These are phyloP conservation scores for Fregetta grallaria DNA, from an alignment of 2,113 vertebrate species.

Conservation along the genomic window DNA sequence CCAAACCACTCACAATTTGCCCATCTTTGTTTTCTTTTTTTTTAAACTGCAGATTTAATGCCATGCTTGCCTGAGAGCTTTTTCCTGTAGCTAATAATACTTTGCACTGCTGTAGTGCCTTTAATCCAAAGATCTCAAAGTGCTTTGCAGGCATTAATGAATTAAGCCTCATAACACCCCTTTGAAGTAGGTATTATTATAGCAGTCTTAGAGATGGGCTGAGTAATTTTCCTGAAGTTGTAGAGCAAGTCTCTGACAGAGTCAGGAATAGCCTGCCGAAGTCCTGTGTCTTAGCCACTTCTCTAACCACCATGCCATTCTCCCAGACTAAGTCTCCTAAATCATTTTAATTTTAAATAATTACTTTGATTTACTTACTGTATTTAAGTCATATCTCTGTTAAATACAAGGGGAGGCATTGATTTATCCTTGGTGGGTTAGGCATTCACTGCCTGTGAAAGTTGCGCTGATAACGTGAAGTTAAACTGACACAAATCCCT, in stretches of 20 bases:
- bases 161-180: constrained; percentile 61
- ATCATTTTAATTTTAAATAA: constrained; percentile 66
- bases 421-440: constrained; percentile 47
- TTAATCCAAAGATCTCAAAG: constrained; percentile 64
- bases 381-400: constrained; percentile 46
- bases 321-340: constrained; percentile 36
- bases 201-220: constrained; percentile 49
- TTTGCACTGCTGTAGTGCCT: constrained; percentile 41
- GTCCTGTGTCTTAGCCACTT: neutral
- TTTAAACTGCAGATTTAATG: constrained; percentile 14
- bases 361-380: constrained; percentile 67
- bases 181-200: constrained; percentile 67
- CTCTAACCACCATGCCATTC: neutral
- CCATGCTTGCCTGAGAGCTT: constrained; percentile 46
- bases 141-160: constrained; percentile 65
- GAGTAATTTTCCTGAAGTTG: constrained; percentile 57
- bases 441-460: constrained; percentile 27
- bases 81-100: constrained; percentile 55
- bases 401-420: constrained; percentile 54
- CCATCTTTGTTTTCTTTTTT: neutral
- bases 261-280: neutral
- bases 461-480: neutral
- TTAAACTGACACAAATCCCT: constrained; percentile 55
- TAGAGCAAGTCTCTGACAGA: constrained; percentile 53
- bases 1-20: neutral